Base-by-base conservation (phyloP, 2,888 invertebrate genomes). In the Drosophila affinis region DNA sequence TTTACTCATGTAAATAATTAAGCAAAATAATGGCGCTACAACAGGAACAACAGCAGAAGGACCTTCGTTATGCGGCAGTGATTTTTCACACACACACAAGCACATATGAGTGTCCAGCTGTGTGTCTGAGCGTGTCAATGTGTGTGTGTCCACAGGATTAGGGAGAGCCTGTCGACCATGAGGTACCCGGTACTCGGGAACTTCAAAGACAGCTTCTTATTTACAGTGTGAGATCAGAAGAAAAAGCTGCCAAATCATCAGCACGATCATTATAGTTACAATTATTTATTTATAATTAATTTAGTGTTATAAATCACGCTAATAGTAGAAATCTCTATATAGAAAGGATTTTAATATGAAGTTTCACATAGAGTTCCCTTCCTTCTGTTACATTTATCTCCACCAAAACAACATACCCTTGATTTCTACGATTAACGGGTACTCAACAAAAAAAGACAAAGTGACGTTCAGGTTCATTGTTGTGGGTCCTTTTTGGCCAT, bases 1-100 rank as follows among this genome's bases (percentile, higher is more conserved):
- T 79, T 87, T 84, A 79, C 85, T 84, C 84, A 78, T 78, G 77
- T 87, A 82, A 85, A 85, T 87, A 89, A 89, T 80, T 85, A 82
- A 80, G 80, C 76, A 80, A 87, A 89, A 89, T 88, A 86, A 86
- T 89, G 87, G 78, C 68, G 75, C 76, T 78, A 75, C 77, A 78
- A 54, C 74, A 78, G 72, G 72, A 69, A 64, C 64, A 62, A 68
- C 45, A 54, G 58, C 29, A 61, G 73, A 72, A 77, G 79, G 88
- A 71, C 77, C 73, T 77, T 69, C 70, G 75, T 74, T 65, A 73
- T 77, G 72, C 78, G 78, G 75, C 76, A 74, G 58, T 78, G 71
- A 80, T 76, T 82, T 84, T 83, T 78, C 57, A 64, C 47, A 54
- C 52, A 61, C 48, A 53, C 29, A 54, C 52, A 61, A n/a, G n/a